Percentiles rank a stretch among this genome's conserved stretches.
phyloP scores from a whole-genome alignment of 2,113 vertebrate genomes.

The Rhodinocichla rosea region DNA sequence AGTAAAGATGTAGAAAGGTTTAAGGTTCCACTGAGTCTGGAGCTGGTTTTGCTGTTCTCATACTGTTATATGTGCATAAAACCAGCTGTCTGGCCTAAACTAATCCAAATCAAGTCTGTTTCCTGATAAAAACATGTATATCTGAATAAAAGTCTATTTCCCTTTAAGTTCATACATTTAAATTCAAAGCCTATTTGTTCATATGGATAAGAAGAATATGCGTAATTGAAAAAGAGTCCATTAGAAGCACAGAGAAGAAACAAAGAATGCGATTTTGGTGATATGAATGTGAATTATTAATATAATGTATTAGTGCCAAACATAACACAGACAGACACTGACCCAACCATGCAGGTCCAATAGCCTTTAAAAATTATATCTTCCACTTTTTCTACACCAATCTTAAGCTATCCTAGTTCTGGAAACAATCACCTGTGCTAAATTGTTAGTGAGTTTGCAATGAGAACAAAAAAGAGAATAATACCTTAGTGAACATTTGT shows the following conservation, averaged over 20 bases:
- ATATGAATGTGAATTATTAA: constrained; percentile 2
- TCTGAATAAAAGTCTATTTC: background rate
- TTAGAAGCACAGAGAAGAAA: background rate
- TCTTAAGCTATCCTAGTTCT: background rate
- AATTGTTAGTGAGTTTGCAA: background rate
- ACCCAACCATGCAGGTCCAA: background rate
- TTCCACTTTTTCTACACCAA: background rate
- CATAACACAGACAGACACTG: background rate
- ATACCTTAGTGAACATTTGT: background rate
- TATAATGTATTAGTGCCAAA: background rate
- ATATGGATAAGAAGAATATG: background rate
- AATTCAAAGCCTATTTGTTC: background rate
- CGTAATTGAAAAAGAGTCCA: background rate
- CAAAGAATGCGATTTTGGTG: background rate
- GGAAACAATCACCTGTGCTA: background rate
- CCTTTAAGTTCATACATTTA: background rate
- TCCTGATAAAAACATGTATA: background rate
- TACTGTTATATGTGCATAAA: background rate
- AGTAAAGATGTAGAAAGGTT: background rate
- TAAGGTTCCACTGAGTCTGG: background rate
- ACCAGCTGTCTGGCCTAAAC: background rate
- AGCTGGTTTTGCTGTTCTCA: background rate
- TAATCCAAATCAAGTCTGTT: background rate
- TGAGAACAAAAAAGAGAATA: background rate
- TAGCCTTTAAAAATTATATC: background rate